Base-by-base conservation (phyloP, 2,888 invertebrate species). In the Xylota segnis region DNA sequence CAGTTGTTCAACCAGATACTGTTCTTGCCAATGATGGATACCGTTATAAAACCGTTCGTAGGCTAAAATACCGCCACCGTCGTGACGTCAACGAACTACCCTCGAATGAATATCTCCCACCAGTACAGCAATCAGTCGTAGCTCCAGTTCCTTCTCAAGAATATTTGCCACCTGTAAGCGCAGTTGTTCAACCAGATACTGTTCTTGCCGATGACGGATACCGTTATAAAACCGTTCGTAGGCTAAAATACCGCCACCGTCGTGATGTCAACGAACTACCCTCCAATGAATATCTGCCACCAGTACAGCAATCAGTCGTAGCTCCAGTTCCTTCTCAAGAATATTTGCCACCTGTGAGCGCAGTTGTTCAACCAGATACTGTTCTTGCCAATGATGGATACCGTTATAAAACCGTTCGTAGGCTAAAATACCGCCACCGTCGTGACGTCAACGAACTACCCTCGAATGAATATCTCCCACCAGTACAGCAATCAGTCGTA, bases 11-110 rank as follows among this genome's bases (percentile, higher is more conserved):
- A 7, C 71, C 86, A 23, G 84, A 76, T 70, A 89, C 76, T 4
- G 54, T 66, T 7, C 52, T 83, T 16, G 87, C 88, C 52, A 89
- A 91, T 88, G 90, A 91, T 88, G 91, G 91, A 29, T 91, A 91
- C 88, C 91, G 91, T 78, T 91, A 91, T 89, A 91, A 91, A 88
- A 89, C 89, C 47, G 90, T 91, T 37, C 89, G 89, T 84, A 89
- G 90, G 9, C 88, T 89, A 14, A 89, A 89, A 5, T 50, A 87
- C 77, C 90, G 90, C 47, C 87, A 89, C 58, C 90, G 90, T 88
- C 90, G 90, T 89, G 90, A 90, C 89, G 90, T 90, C 10, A 90
- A 88, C 83, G 88, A 90, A 5, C 78, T 90, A 81, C 88, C 87
- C 5, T 66, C 87, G 70, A 89, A 87, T 87, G 89, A 90, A 32